Conservation (phyloP, 1,140 invertebrate genomes). For the Anastrepha obliqua region DNA sequence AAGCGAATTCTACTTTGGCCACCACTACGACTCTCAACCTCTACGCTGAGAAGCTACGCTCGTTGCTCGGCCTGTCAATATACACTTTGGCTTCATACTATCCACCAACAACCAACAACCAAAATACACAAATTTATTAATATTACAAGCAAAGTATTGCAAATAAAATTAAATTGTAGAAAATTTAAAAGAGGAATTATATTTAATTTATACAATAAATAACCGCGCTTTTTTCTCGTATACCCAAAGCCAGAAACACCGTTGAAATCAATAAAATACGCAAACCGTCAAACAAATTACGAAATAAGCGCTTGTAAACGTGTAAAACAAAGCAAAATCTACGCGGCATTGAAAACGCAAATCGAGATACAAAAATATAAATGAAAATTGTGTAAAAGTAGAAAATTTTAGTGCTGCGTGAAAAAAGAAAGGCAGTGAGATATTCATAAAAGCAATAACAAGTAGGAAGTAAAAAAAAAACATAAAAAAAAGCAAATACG, state of each 20-base stretch:
- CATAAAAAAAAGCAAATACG: background rate
- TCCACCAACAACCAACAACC: slow-evolving; percentile 62
- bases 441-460: slow-evolving; percentile 53
- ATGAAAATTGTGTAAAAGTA: background rate
- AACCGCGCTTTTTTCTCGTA: slow-evolving; percentile 46
- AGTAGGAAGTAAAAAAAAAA: background rate
- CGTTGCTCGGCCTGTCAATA: slow-evolving; percentile 70
- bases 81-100: slow-evolving; percentile 74
- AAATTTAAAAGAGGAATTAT: slow-evolving; percentile 39
- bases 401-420: slow-evolving; percentile 28
- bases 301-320: slow-evolving; percentile 6
- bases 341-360: slow-evolving; percentile 8
- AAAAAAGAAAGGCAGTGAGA: background rate
- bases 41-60: slow-evolving; percentile 68
- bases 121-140: slow-evolving; percentile 57
- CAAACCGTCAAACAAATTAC: slow-evolving; percentile 36
- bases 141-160: slow-evolving; percentile 48
- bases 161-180: slow-evolving; percentile 51
- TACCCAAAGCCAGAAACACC: background rate
- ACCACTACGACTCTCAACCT: slow-evolving; percentile 56
- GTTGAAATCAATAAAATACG: slow-evolving; percentile 40
- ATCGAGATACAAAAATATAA: background rate
- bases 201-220: slow-evolving; percentile 51
- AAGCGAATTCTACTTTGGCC: slow-evolving; percentile 39
- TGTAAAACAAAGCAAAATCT: slow-evolving; percentile 20